These are phyloP conservation scores for Hirundo rustica DNA, from an alignment of 2,797 vertebrate species.

Conservation along the genomic window DNA sequence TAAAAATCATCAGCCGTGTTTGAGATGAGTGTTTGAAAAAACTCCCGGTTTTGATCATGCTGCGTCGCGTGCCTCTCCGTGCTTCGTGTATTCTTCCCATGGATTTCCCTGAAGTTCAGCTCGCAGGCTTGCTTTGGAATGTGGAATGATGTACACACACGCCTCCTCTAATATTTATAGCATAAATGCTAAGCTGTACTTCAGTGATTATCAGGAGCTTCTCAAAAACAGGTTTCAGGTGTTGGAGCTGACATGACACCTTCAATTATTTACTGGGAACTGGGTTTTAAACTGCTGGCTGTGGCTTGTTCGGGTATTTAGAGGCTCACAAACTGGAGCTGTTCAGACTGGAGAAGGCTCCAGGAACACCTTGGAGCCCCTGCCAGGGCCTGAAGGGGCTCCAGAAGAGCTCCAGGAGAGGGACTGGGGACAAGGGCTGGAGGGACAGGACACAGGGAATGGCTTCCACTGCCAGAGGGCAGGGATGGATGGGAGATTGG, in stretches of 20 bases:
- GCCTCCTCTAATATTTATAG: conserved; percentile 52
- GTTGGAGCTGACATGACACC: conserved; percentile 10
- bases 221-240: conserved; percentile 7
- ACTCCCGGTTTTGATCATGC: not conserved
- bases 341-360: not conserved
- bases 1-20: not conserved
- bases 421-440: not conserved
- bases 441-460: not conserved
- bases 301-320: not conserved
- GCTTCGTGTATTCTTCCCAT: not conserved
- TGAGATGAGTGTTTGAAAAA: not conserved
- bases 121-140: conserved; percentile 40
- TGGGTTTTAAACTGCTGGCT: not conserved
- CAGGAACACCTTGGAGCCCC: accelerated
- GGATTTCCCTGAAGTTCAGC: not conserved
- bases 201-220: conserved; percentile 19
- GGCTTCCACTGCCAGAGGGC: not conserved
- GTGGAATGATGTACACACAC: not conserved
- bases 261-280: conserved; percentile 57
- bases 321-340: not conserved
- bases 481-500: not conserved
- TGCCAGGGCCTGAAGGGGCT: accelerated
- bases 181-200: not conserved
- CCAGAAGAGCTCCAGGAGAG: not conserved
- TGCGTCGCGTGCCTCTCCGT: not conserved